These are phyloP conservation scores for Loxodonta africana DNA, from an alignment of 2,113 vertebrate genomes.

Conservation along the genomic window DNA sequence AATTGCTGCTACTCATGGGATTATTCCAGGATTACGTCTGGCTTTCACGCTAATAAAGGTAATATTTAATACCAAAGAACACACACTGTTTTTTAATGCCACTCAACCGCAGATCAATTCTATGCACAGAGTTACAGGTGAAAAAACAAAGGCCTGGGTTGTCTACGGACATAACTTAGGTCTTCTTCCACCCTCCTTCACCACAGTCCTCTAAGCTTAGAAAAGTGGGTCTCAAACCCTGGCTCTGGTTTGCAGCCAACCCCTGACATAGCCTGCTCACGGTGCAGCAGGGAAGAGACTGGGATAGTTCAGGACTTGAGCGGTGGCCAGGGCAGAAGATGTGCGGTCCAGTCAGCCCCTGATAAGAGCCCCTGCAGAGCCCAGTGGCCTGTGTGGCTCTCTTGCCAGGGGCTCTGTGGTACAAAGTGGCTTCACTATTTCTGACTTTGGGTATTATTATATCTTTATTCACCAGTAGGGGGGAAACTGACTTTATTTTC, in stretches of 20 bases:
- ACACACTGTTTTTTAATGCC: not conserved
- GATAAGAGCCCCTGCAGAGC: not conserved
- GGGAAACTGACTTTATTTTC: not conserved
- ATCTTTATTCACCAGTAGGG: not conserved
- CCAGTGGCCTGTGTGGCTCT: not conserved
- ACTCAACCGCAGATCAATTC: not conserved
- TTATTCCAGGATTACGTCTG: not conserved
- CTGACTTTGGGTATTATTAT: not conserved
- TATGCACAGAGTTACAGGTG: not conserved
- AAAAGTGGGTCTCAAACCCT: not conserved
- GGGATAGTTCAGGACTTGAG: not conserved
- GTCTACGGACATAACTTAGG: not conserved
- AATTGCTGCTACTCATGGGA: not conserved
- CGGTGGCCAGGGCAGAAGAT: accelerated
- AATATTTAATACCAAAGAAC: slow-evolving; percentile 26
- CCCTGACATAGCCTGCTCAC: not conserved
- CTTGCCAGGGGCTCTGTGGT: not conserved
- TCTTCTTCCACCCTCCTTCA: not conserved
- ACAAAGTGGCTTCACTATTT: not conserved
- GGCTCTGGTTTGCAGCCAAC: not conserved
- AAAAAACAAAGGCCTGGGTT: not conserved
- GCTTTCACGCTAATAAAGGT: not conserved
- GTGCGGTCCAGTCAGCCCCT: not conserved
- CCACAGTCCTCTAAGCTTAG: not conserved
- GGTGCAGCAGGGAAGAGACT: not conserved